Evolutionary conservation across 2,888 invertebrate genomes (phyloP), one percentile per base, ranked within the genome.

Genomic region (Baronia brevicornis): DNA sequence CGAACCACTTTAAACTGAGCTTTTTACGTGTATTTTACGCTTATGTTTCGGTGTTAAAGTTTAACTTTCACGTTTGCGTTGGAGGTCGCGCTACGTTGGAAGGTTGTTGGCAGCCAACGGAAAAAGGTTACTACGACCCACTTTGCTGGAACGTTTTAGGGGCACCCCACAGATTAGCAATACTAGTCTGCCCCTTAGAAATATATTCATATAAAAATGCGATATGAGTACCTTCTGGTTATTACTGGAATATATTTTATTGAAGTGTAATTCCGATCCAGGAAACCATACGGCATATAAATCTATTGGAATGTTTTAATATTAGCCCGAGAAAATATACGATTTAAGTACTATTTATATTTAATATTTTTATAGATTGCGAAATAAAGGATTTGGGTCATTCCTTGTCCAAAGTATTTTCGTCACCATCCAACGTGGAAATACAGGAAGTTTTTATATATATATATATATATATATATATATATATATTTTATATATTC

Each of bases 111-210:
- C 65, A 60, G 64, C 63, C 57, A 59, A 49, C 53, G 53, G 55
- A 66, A 54, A 61, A 65, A 63, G 69, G 64, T 63, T 54, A 54
- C 54, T 39, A 57, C 58, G 72, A 71, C 71, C 72, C 65, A 72
- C 63, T 74, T 73, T 56, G 52, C 46, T 42, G 43, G 52, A 50
- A 42, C 60, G 59, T 63, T 70, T 69, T 65, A 62, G 65, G 63
- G 54, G 53, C 54, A 43, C 45, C 54, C 57, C 47, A 49, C 56
- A 67, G 57, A 71, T 72, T 70, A 68, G 69, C 62, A 54, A 55
- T 54, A 60, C 58, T 61, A 55, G 55, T 48, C 50, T 36, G 47
- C n/a, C 49, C 56, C 49, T 51, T 60, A 56, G 51, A 58, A 64
- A 65, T 60, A 66, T 64, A 63, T 63, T 64, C 59, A 51, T 60